Percentiles rank a stretch among this genome's conserved stretches.
Evolutionary conservation across 2,888 invertebrate genomes (phyloP).

Genomic region (Leucania comma): DNA sequence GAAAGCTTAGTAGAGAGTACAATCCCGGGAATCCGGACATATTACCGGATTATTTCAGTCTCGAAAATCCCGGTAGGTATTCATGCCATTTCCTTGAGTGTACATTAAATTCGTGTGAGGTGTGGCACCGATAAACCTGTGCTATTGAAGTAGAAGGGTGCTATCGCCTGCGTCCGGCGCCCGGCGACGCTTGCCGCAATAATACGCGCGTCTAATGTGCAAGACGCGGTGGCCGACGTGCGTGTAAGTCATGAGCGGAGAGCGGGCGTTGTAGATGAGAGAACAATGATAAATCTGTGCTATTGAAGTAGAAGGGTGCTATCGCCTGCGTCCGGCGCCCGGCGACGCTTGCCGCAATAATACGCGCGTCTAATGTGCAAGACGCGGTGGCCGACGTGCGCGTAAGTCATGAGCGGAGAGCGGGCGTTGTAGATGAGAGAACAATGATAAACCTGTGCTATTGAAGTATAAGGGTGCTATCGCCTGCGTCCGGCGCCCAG

Average conservation of each 20-base stretch:
- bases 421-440: constrained; percentile 4
- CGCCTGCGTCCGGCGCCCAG: constrained; percentile 52
- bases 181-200: constrained; percentile 58
- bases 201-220: constrained; percentile 70
- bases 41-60: background rate
- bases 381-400: constrained; percentile 24
- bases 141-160: constrained; percentile 3
- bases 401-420: constrained; percentile 23
- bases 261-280: constrained; percentile 14
- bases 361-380: constrained; percentile 68
- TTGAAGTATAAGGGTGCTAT: constrained; percentile 14
- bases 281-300: constrained; percentile 8
- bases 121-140: constrained; percentile 23
- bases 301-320: constrained; percentile 2
- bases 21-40: background rate
- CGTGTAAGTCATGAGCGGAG: constrained; percentile 18
- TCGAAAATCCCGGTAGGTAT: background rate
- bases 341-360: constrained; percentile 62
- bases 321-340: constrained; percentile 54
- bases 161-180: constrained; percentile 52
- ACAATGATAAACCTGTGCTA: constrained; percentile 14
- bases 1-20: background rate
- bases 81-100: background rate
- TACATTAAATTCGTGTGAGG: constrained; percentile 12
- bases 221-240: constrained; percentile 28